Evolutionary conservation across 1,140 invertebrate genomes (phyloP), one percentile per base, ranked within the genome.

Genomic region (Daktulosphaira vitifoliae): DNA sequence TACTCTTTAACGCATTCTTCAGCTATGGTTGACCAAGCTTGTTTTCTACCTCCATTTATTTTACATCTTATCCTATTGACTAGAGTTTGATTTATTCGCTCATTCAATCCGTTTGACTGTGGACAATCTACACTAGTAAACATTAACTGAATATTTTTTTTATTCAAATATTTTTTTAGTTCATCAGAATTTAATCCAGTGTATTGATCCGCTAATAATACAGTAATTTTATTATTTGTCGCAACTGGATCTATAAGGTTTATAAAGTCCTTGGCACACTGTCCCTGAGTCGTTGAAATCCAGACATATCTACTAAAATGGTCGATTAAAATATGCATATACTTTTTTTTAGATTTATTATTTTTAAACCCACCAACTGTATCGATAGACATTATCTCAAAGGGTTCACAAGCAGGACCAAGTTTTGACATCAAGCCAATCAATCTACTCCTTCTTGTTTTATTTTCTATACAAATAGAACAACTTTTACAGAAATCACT

Each of bases 1-100:
- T 68, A 70, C 44, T 69, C 62, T 25, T 65, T 33, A 37, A 70
- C 48, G 53, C 69, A 70, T 67, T 70, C 56, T 20, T 67, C 54
- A 46, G 67, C 68, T 64, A 68, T 59, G 13, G 64, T 39, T 48
- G 69, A 33, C 68, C 69, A 70, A 33, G 69, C 44, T 38, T 62
- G 59, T 26, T 68, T 66, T 64, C 67, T 69, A 26, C 65, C 67
- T 49, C 67, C 50, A 52, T 68, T 62, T 44, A 68, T 42, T 64
- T 64, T 64, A 53, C 65, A 68, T 44, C 68, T 67, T 37, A 69
- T 68, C 65, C 59, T 65, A 33, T 69, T 70, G 2, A 68, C 62
- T 18, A 70, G 38, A 33, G 69, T 67, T 23, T 70, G 68, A 33
- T 51, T 38, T 18, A 54, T 11, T 25, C 65, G 26, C 39, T 66